These are phyloP conservation scores for Mesocentrotus franciscanus DNA, from an alignment of 53 echinoderm and acorn worm genomes.

Conservation along the genomic window DNA sequence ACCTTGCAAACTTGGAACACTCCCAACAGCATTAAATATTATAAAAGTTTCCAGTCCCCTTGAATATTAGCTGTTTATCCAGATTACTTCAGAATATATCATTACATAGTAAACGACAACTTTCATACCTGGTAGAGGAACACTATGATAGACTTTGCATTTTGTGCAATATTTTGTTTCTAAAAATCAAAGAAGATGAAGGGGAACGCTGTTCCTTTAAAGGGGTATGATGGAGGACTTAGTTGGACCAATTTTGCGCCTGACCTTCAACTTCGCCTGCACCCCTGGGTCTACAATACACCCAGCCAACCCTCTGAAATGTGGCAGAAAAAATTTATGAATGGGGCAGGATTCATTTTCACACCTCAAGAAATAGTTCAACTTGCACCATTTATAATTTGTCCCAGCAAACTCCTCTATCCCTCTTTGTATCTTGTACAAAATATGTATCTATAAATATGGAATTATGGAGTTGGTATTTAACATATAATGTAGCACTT, in stretches of 20 bases:
- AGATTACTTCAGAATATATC: neutral
- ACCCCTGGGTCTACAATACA: constrained; percentile 20
- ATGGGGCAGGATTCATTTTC: constrained; percentile 27
- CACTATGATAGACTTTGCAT: no score
- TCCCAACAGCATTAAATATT: no score
- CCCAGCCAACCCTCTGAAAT: constrained; percentile 29
- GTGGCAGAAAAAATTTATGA: constrained; percentile 5
- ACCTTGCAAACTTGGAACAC: no score
- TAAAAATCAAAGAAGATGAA: neutral
- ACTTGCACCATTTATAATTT: neutral
- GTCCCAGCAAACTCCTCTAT: neutral
- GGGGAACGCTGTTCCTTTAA: neutral
- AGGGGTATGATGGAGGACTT: neutral
- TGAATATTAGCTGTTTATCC: no score
- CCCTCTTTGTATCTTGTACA: neutral
- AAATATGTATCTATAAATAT: neutral
- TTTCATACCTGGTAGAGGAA: neutral
- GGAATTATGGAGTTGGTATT: neutral
- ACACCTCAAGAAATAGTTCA: constrained; percentile 35
- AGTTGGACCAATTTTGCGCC: neutral
- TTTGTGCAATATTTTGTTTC: neutral
- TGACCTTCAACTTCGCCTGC: constrained; percentile 31
- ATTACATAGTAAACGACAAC: neutral
- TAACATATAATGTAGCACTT: neutral
- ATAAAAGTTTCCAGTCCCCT: no score